phyloP scores from a whole-genome alignment of 2,113 vertebrate genomes.

The Peromyscus californicus region DNA sequence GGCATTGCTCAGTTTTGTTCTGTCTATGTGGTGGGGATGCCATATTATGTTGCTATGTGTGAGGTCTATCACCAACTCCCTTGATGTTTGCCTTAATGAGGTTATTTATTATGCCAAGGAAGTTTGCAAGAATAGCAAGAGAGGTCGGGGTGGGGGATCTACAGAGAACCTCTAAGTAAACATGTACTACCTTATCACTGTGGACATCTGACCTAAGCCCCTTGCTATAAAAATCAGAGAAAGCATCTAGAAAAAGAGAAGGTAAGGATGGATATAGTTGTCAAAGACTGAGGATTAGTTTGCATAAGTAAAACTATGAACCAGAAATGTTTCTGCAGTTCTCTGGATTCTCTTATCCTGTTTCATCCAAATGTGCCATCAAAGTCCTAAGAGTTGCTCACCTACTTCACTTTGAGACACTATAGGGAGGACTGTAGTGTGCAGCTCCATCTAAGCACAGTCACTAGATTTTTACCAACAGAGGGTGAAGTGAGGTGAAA shows the following conservation, averaged over 20 bases:
- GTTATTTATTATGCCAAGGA: neutral
- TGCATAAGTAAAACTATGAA: neutral
- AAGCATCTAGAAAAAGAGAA: neutral
- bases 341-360: neutral
- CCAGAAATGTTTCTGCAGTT: neutral
- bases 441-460: neutral
- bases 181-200: neutral
- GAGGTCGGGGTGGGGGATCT: neutral
- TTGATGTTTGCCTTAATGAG: neutral
- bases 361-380: neutral
- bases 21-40: neutral
- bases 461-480: neutral
- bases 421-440: too few species aligned
- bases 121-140: neutral
- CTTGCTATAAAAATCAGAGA: neutral
- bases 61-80: neutral
- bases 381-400: neutral
- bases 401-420: neutral
- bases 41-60: fast-evolving
- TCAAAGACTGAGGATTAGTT: neutral
- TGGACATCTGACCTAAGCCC: neutral
- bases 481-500: neutral
- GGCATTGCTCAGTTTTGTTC: neutral
- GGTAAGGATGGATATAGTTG: neutral
- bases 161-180: neutral